These are phyloP conservation scores for Fregetta grallaria DNA, from an alignment of 2,113 vertebrate species.

Conservation along the genomic window DNA sequence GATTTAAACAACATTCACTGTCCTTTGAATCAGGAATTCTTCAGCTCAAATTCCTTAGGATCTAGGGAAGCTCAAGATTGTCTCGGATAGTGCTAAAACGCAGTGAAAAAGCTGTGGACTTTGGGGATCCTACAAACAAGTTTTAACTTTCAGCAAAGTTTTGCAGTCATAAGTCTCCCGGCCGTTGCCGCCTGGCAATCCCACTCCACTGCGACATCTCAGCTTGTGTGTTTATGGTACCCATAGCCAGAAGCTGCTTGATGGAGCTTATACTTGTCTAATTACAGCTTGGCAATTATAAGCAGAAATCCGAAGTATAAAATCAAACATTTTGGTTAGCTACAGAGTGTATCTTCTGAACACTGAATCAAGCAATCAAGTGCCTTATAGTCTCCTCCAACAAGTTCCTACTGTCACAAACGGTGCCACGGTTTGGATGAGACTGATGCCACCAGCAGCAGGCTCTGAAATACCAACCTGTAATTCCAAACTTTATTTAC, in stretches of 20 bases:
- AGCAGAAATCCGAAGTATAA: slow-evolving; percentile 14
- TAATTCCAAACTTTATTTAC: slow-evolving; percentile 18
- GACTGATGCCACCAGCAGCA: slow-evolving; percentile 3
- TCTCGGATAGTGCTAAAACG: not conserved
- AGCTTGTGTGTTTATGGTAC: not conserved
- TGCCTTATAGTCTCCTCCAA: not conserved
- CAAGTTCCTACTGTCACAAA: not conserved
- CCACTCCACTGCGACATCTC: not conserved
- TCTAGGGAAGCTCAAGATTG: not conserved
- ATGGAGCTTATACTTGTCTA: not conserved
- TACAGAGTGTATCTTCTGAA: not conserved
- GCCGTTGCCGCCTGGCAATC: not conserved
- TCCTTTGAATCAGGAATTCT: not conserved
- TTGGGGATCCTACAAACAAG: not conserved
- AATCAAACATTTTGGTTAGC: not conserved
- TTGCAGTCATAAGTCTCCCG: not conserved
- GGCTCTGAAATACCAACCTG: not conserved
- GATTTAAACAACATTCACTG: not conserved
- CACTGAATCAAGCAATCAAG: not conserved
- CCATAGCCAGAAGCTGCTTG: slow-evolving; percentile 7
- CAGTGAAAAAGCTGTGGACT: not conserved
- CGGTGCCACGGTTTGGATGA: not conserved
- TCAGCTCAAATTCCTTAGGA: not conserved
- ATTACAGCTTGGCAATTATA: slow-evolving; percentile 15
- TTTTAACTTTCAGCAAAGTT: not conserved